Base-by-base conservation (phyloP, 2,888 invertebrate genomes). In the Marasmarcha lunaedactyla region DNA sequence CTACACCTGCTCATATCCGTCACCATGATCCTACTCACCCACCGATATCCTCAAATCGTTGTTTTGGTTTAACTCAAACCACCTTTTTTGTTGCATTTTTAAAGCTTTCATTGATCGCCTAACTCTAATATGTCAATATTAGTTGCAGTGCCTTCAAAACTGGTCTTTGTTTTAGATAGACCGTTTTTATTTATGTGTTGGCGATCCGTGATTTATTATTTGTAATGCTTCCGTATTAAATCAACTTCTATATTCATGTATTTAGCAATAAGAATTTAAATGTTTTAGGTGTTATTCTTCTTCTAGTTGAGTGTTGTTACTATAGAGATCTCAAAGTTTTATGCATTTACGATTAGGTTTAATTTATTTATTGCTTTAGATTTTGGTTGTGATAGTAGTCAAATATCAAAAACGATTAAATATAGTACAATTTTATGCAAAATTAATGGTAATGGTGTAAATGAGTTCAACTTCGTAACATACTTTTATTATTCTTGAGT, bases 31-130 rank as follows among this genome's bases (percentile, higher is more conserved):
- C 79, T 89, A 37, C 85, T 89, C 62, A 88, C 88, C 48, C 88
- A 88, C 72, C 86, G 87, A 70, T 89, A 88, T 61, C 89, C 88
- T 47, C 88, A 88, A 57, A 87, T 87, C 56, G 76, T 88, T 57
- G 83, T 88, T 72, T 86, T 87, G 62, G 79, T 87, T 76, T 87
- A 85, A 85, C 71, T 71, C 72, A 9, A 10, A 13, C 35, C 12
- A 11, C 13, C 54, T 49, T 59, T 57, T 34, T 13, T 13, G 34
- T 34, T 44, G 27, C 14, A 20, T 20, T 20, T 20, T 20, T 5
- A 20, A 20, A 20, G 20, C 20, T 20, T 40, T 50, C 61, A 50
- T 65, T 67, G 71, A 61, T 70, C 62, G 69, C 65, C 54, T 15
- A 52, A 59, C 55, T 49, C 42, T 42, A 20, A 44, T 52, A 44